Evolutionary conservation across 2,888 invertebrate genomes (phyloP).

Genomic region (Mesorhabditis spiculigera): DNA sequence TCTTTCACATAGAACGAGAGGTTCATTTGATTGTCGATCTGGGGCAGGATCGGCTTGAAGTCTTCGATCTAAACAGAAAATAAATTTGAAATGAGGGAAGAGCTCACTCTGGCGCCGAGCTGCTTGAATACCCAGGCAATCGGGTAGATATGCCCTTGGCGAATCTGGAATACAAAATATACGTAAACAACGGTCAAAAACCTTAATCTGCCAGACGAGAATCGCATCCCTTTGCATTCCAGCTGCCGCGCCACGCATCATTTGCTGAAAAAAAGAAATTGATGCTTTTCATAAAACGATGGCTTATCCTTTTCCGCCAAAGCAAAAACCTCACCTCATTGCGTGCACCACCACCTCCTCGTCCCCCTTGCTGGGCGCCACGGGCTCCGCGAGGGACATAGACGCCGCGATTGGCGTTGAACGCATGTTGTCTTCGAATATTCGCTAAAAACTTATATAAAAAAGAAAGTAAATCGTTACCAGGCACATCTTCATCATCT

Average conservation of each 20-base stretch:
- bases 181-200: neutral
- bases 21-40: neutral
- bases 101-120: neutral
- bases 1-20: slow-evolving; percentile 1
- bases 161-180: neutral
- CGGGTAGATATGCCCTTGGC: neutral
- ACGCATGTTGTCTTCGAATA: too few relatives aligned
- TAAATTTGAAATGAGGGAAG: neutral
- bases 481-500: too few relatives aligned
- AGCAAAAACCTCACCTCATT: neutral
- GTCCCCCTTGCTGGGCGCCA: neutral
- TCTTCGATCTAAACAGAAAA: slow-evolving; percentile 21
- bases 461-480: too few relatives aligned
- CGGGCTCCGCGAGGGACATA: neutral
- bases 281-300: too few relatives aligned
- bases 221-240: neutral
- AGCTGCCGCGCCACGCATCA: too few relatives aligned
- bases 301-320: too few relatives aligned
- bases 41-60: slow-evolving; percentile 27
- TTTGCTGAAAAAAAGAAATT: too few relatives aligned
- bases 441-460: too few relatives aligned
- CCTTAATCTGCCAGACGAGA: neutral
- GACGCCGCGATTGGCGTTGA: neutral
- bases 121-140: neutral
- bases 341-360: neutral